Conservation (phyloP, 2,113 vertebrate genomes). For the Opisthocomus hoazin region DNA sequence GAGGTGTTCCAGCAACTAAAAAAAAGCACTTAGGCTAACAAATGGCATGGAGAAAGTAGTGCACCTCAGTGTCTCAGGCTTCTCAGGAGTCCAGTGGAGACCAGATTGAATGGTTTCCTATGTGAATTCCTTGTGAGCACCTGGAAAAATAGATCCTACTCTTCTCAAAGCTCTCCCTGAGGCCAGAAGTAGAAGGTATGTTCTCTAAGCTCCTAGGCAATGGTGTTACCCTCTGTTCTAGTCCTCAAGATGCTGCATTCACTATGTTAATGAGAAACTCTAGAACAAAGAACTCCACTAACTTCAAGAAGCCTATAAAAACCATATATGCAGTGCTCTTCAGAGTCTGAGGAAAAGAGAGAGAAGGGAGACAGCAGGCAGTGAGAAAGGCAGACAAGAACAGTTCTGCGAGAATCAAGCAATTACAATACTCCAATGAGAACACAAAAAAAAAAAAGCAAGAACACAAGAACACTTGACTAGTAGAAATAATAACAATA, state of each 20-base stretch:
- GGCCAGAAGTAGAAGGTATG: neutral
- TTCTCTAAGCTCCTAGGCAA: neutral
- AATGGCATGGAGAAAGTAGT: neutral
- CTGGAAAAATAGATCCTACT: neutral
- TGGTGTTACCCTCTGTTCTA: neutral
- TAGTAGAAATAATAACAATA: neutral
- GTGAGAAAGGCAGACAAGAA: neutral
- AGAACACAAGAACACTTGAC: neutral
- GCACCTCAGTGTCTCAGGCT: neutral
- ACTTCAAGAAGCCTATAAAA: neutral
- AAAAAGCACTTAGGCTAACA: neutral
- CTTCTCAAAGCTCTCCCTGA: neutral
- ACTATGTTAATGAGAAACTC: neutral
- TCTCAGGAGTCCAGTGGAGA: neutral
- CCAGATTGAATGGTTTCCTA: neutral
- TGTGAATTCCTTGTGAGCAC: neutral
- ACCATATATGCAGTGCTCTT: neutral
- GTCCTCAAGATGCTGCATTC: neutral
- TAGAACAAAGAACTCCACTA: neutral
- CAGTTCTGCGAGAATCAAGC: neutral
- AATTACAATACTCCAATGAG: neutral
- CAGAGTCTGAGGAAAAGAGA: neutral
- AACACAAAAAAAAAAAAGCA: neutral
- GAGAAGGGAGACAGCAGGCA: neutral
- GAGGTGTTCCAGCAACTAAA: too few species aligned